These are phyloP conservation scores for Dicaeum eximium DNA, from an alignment of 2,113 vertebrate genomes.

Conservation along the genomic window DNA sequence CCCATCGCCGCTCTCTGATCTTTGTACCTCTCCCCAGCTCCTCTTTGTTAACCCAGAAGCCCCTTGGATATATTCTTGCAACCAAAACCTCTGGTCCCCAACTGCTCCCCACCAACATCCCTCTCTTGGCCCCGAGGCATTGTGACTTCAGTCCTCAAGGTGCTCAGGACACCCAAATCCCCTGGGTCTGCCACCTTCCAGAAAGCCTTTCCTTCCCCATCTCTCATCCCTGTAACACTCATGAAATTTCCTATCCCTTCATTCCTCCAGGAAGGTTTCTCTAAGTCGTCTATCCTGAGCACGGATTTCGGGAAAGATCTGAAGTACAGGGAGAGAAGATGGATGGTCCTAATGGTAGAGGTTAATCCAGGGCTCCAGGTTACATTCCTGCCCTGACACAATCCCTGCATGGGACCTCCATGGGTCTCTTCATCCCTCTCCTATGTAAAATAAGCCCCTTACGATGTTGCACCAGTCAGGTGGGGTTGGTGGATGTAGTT, in stretches of 20 bases:
- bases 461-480: not conserved
- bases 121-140: fast-evolving
- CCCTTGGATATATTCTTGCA: not conserved
- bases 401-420: not conserved
- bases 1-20: not conserved
- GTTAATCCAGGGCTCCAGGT: not conserved
- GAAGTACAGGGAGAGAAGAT: not conserved
- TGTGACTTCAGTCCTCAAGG: not conserved
- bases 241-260: fast-evolving
- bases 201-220: not conserved
- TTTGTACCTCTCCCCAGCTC: not conserved
- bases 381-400: conserved; percentile 12
- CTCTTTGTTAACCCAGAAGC: not conserved
- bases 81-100: not conserved
- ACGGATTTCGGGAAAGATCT: not conserved
- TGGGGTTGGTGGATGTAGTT: not conserved
- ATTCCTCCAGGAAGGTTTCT: not conserved
- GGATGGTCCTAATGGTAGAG: not conserved
- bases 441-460: not conserved
- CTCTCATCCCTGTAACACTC: not conserved
- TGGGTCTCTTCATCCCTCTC: not conserved
- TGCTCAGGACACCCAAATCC: not conserved
- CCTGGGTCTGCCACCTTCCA: not conserved
- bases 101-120: not conserved
- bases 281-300: not conserved